phyloP scores from a whole-genome alignment of 2,797 vertebrate species.

The Toxotes lorentzi region DNA sequence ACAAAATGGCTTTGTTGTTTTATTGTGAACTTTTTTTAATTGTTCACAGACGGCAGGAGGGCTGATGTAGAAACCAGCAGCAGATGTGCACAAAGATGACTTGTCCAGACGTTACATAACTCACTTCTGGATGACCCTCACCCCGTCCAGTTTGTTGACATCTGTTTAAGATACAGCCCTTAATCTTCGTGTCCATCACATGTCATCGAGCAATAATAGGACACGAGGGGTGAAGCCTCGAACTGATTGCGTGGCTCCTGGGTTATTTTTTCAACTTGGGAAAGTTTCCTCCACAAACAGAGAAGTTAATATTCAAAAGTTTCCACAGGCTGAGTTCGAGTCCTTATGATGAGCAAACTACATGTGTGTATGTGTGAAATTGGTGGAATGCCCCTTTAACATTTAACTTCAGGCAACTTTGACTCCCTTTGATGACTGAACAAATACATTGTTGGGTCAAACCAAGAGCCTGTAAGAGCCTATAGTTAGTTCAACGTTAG shows the following conservation, averaged over 20 bases:
- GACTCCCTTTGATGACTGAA: not conserved
- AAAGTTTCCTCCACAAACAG: not conserved
- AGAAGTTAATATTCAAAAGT: not conserved
- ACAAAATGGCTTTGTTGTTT: not conserved
- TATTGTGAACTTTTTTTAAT: not conserved
- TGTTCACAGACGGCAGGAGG: conserved; percentile 15
- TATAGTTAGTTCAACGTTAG: not conserved
- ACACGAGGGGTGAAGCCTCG: conserved; percentile 4
- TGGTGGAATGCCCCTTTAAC: not conserved
- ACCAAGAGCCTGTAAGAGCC: accelerated
- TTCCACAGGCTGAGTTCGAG: too few relatives aligned
- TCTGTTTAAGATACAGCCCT: conserved; percentile 56
- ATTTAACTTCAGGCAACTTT: not conserved
- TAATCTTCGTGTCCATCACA: conserved; percentile 61
- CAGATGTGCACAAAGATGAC: conserved; percentile 58
- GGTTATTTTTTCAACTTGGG: not conserved
- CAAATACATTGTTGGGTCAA: not conserved
- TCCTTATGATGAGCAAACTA: not conserved
- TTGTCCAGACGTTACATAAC: conserved; percentile 69
- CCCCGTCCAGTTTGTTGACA: conserved; percentile 48
- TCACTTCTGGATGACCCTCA: conserved; percentile 29
- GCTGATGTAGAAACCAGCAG: conserved; percentile 29
- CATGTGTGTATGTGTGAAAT: not conserved
- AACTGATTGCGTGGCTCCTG: conserved; percentile 1
- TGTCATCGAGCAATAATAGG: conserved; percentile 29